Evolutionary conservation across 2,113 vertebrate species (phyloP), one percentile per base, ranked within the genome.

Genomic region (Neodon shergylaensis): DNA sequence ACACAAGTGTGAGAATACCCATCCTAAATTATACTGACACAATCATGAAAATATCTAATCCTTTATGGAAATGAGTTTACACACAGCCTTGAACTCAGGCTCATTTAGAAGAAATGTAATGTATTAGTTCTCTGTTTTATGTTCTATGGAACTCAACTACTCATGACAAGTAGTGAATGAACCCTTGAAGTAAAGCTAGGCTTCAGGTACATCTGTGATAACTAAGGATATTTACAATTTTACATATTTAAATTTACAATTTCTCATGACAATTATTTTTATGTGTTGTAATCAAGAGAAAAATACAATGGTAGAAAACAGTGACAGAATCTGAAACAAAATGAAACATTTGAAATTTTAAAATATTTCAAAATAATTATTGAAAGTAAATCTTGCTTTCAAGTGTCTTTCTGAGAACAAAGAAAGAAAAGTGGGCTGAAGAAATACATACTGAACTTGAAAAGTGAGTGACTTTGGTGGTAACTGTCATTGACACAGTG

Each of bases 281-380:
- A 28, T 79, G 33, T 58, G 6, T n/a, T 54, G 33, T 58, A 36
- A 58, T 58, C 31, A 12, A 91, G 31, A 47, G 76, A 47, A 89
- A 33, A 65, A 9, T 87, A 28, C 19, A 70, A 31, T 87, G 28
- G 77, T 22, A 96, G 52, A 66, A 14, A 68, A 85, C 1, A 2
- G 52, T n/a, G 17, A 49, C 39, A 85, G 77, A 73, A 90, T 73
- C 22, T 90, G 22, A 95, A 73, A 24, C 92, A 70, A 4, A 13
- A 28, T 77, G 52, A 95, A 93, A 92, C 82, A 93, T 28, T 88
- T 83, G 72, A 26, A 94, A 81, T 3, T 58, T 87, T 36, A 61
- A 90, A 94, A 84, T 90, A 74, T 11, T 65, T 83, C 12, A 90
- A 84, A 93, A 68, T 13, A 52, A 81, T 5, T 85, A 88, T 66